A percentile compares a stretch with the other conserved stretches of the same genome.
Evolutionary conservation across 2,113 vertebrate species (phyloP).

Genomic region (Vicugna pacos): DNA sequence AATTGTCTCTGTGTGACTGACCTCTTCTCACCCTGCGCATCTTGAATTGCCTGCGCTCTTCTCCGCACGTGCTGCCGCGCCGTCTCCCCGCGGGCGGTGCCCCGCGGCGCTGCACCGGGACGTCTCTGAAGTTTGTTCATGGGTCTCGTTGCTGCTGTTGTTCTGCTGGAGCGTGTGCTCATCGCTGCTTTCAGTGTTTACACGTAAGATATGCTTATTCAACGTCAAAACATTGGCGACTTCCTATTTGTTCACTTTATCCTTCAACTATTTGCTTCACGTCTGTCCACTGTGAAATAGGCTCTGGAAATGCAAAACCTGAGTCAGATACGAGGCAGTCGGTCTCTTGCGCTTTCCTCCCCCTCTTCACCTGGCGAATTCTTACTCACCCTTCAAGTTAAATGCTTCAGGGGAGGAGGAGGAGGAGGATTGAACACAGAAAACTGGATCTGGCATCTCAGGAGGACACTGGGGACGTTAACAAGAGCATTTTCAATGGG

Average conservation of each 20-base stretch:
- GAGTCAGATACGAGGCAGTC: neutral
- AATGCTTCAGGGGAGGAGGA: neutral
- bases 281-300: neutral
- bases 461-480: neutral
- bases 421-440: neutral
- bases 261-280: constrained; percentile 43
- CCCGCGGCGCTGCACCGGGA: neutral
- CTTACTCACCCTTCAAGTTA: neutral
- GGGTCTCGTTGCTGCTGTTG: constrained; percentile 37
- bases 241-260: constrained; percentile 46
- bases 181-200: neutral
- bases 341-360: neutral
- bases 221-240: constrained; percentile 38
- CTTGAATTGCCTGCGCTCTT: neutral
- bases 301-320: constrained; percentile 15
- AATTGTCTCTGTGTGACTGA: neutral
- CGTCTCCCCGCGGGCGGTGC: neutral
- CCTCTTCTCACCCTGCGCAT: constrained; percentile 21
- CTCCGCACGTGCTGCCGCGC: neutral
- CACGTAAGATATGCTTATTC: neutral
- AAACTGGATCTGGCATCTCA: neutral
- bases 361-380: neutral
- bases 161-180: neutral
- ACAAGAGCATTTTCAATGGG: neutral
- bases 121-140: neutral